These are phyloP conservation scores for Ceratotherium simum DNA, from an alignment of 2,113 vertebrate genomes.

Conservation along the genomic window DNA sequence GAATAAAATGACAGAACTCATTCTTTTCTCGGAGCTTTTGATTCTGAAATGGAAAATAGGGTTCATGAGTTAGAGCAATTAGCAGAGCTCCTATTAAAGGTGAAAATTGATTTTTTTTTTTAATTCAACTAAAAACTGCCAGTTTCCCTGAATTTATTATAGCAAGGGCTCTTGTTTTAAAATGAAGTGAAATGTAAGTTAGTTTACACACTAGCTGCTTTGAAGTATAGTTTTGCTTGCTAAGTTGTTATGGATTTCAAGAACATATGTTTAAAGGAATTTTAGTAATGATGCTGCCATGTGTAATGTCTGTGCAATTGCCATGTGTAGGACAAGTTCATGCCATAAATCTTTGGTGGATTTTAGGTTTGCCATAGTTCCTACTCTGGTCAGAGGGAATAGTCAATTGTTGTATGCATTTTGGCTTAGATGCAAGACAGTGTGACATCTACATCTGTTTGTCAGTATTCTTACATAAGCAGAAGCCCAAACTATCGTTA, in stretches of 20 bases:
- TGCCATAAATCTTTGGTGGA: not conserved
- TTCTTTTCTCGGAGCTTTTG: not conserved
- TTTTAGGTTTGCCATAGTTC: not conserved
- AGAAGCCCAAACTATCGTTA: not conserved
- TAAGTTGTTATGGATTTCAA: not conserved
- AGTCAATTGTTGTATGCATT: not conserved
- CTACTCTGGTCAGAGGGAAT: not conserved
- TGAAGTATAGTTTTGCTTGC: conserved; percentile 31
- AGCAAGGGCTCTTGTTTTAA: conserved; percentile 28
- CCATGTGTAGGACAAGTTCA: not conserved
- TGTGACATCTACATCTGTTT: not conserved
- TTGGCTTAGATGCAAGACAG: not conserved
- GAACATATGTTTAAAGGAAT: not conserved
- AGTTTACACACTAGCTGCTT: conserved; percentile 38
- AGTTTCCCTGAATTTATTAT: not conserved
- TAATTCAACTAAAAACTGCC: not conserved
- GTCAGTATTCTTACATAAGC: not conserved
- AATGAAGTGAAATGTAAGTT: conserved; percentile 54
- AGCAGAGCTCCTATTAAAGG: not conserved
- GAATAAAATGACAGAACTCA: conserved; percentile 24
- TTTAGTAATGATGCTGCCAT: not conserved
- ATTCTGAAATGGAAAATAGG: conserved; percentile 14
- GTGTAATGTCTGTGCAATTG: not conserved
- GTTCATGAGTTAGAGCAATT: conserved; percentile 7
- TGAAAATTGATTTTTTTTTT: conserved; percentile 29